Conservation (phyloP, 2,113 vertebrate species). For the Ceuthmochares aereus region DNA sequence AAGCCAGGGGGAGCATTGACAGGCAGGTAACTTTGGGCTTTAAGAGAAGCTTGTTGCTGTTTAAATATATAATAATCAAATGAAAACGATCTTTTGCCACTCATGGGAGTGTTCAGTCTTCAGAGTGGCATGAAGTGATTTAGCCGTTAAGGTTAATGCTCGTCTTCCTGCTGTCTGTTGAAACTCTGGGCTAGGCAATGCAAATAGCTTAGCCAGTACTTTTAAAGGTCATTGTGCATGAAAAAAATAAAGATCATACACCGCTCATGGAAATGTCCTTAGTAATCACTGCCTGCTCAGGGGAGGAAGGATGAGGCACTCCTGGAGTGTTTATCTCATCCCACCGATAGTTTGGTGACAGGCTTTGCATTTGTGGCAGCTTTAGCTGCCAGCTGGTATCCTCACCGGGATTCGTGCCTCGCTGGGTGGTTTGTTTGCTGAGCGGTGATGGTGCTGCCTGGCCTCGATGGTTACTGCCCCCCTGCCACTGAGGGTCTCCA, state of each 20-base stretch:
- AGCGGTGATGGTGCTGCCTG: background rate
- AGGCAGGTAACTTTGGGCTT: background rate
- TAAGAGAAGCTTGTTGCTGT: background rate
- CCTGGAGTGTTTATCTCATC: conserved; percentile 49
- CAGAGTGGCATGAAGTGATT: conserved; percentile 71
- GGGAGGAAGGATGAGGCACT: conserved; percentile 16
- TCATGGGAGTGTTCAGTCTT: conserved; percentile 56
- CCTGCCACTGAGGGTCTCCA: no score
- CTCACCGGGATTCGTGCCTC: background rate
- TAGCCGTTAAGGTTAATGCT: conserved; percentile 82
- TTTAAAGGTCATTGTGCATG: conserved; percentile 81
- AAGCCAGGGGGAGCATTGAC: background rate
- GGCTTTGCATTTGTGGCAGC: conserved; percentile 16
- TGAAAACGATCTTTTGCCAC: background rate
- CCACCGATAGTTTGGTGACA: background rate
- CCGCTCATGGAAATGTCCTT: conserved; percentile 71
- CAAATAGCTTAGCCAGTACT: conserved; percentile 82
- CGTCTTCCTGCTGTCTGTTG: conserved; percentile 72
- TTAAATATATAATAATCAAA: conserved; percentile 44
- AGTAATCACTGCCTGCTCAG: conserved; percentile 65
- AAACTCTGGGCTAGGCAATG: conserved; percentile 74
- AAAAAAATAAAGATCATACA: conserved; percentile 67
- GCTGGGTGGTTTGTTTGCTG: accelerated
- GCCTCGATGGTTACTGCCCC: no score
- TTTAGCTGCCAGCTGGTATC: background rate